Evolutionary conservation across 2,888 invertebrate species (phyloP).

Genomic region (Saturnia pavonia): DNA sequence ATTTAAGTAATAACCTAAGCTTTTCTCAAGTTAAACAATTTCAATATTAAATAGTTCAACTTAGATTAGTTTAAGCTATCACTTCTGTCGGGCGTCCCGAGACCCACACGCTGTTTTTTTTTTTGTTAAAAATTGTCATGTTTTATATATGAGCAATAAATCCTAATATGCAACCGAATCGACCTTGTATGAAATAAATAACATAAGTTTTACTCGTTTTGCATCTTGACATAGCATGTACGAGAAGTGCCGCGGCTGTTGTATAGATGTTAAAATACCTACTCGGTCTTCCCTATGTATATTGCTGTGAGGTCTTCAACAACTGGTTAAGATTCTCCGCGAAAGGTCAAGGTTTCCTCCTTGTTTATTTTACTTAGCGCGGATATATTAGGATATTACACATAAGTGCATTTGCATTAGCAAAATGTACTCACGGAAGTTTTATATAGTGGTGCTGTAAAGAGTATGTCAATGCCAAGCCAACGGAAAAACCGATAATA

Average conservation of each 20-base stretch:
- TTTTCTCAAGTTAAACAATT: no score
- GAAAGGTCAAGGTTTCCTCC: slow-evolving; percentile 36
- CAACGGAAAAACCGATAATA: not conserved
- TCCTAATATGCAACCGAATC: no score
- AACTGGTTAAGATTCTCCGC: slow-evolving; percentile 25
- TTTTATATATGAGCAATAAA: not conserved
- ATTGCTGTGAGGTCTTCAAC: slow-evolving; percentile 27
- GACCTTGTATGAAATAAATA: not conserved
- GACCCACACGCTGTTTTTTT: no score
- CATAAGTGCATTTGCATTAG: not conserved
- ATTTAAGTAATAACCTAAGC: no score
- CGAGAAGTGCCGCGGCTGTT: not conserved
- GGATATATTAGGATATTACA: not conserved
- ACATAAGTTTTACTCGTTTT: not conserved
- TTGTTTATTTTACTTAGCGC: slow-evolving; percentile 22
- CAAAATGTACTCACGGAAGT: not conserved
- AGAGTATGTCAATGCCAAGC: not conserved
- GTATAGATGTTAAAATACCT: not conserved
- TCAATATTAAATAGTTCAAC: no score
- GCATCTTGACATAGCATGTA: slow-evolving; percentile 3
- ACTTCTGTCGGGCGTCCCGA: no score
- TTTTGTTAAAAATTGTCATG: no score
- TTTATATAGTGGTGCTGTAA: not conserved
- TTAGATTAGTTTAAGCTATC: no score
- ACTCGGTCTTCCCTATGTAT: slow-evolving; percentile 3